phyloP scores from a whole-genome alignment of 1,140 invertebrate species.

The Drosophila busckii region DNA sequence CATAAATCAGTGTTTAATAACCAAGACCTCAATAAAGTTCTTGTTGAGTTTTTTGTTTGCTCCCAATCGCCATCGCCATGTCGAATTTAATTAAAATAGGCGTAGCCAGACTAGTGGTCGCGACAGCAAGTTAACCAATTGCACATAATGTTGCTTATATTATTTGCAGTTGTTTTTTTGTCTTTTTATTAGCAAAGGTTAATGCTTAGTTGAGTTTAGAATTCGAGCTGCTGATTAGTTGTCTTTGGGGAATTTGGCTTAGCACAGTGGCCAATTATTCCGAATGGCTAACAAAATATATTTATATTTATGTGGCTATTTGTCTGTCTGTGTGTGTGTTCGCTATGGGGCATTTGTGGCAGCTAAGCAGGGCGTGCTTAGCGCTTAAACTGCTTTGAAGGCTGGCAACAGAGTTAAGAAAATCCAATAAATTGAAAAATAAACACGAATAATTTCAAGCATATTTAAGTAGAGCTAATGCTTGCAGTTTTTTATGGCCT shows the following conservation, averaged over 20 bases:
- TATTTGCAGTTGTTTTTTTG: neutral
- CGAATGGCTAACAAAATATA: neutral
- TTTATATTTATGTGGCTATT: neutral
- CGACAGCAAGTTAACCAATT: neutral
- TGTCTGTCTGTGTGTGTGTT: neutral
- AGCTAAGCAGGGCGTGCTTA: no score
- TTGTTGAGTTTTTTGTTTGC: constrained; percentile 10
- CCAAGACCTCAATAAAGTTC: neutral
- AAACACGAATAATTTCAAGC: no score
- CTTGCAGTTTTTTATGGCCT: neutral
- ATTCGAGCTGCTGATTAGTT: neutral
- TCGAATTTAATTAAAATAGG: constrained; percentile 49
- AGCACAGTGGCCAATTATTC: neutral
- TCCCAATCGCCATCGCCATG: constrained; percentile 40
- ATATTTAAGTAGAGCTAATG: neutral
- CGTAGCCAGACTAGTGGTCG: constrained; percentile 31
- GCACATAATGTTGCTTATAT: neutral
- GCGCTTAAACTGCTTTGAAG: no score
- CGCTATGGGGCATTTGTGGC: no score
- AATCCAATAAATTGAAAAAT: no score
- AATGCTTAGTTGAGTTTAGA: constrained; percentile 1
- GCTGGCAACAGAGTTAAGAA: no score
- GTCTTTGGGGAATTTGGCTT: neutral
- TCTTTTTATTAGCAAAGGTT: constrained; percentile 22
- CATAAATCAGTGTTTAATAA: no score